Evolutionary conservation across 2,113 vertebrate species (phyloP).

Genomic region (Sapajus apella): DNA sequence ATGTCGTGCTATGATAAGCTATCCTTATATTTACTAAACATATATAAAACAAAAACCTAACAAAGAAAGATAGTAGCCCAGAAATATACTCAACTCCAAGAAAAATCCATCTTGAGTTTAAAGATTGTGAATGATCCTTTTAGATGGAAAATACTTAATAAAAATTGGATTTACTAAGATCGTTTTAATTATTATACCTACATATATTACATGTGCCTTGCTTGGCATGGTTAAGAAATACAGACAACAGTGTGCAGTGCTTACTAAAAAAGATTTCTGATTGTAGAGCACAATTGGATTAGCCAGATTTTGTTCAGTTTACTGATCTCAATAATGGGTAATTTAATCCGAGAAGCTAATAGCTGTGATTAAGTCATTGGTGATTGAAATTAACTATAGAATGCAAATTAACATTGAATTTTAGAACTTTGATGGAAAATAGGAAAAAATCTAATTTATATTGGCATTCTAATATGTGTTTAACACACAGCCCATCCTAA

Average conservation of each 20-base stretch:
- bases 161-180: neutral
- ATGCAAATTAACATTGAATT: neutral
- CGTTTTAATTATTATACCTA: neutral
- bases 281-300: neutral
- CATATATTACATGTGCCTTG: neutral
- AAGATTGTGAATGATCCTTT: neutral
- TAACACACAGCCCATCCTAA: neutral
- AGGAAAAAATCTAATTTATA: neutral
- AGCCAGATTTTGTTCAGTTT: neutral
- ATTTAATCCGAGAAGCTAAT: neutral
- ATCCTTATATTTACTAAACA: neutral
- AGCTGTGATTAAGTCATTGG: neutral
- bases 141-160: neutral
- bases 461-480: slow-evolving; percentile 1
- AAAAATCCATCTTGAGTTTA: slow-evolving; percentile 4
- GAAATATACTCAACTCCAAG: neutral
- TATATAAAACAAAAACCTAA: neutral
- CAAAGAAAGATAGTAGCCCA: neutral
- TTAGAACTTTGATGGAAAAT: slow-evolving; percentile 42
- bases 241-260: neutral
- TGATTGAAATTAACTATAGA: neutral
- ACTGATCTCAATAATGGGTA: neutral
- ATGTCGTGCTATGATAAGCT: neutral
- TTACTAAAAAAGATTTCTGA: neutral
- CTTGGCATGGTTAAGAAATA: neutral